Evolutionary conservation across 2,888 invertebrate species (phyloP).

Genomic region (Dendrolimus houi): DNA sequence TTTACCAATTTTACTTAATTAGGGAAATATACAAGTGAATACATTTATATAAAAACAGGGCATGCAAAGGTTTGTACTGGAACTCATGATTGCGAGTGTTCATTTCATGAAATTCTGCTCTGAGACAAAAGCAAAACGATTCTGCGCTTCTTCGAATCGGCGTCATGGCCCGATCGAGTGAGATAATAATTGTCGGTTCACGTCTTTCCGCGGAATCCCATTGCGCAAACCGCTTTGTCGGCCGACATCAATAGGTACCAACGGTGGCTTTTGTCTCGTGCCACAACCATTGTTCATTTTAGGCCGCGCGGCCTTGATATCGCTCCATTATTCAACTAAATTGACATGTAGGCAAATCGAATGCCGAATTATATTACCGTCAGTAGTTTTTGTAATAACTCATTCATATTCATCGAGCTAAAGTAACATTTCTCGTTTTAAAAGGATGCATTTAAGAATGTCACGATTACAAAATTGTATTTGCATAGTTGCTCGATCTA

Average conservation of each 20-base stretch:
- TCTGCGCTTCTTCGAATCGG: conserved; percentile 52
- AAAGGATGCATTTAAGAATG: too few relatives aligned
- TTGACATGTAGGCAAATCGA: conserved; percentile 33
- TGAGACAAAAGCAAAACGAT: conserved; percentile 29
- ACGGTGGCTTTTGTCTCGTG: conserved; percentile 66
- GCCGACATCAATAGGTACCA: conserved; percentile 57
- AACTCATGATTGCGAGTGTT: not conserved
- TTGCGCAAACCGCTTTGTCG: conserved; percentile 74
- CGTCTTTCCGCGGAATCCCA: conserved; percentile 71
- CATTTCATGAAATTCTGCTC: not conserved
- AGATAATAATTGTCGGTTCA: conserved; percentile 73
- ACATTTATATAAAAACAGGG: too few relatives aligned
- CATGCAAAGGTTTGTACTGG: not conserved
- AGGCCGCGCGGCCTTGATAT: conserved; percentile 57
- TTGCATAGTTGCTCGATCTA: too few relatives aligned
- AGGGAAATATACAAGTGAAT: too few relatives aligned
- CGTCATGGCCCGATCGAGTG: conserved; percentile 55
- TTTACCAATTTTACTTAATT: too few relatives aligned
- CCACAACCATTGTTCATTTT: conserved; percentile 68
- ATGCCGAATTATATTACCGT: conserved; percentile 5
- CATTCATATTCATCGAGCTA: too few relatives aligned
- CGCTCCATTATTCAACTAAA: conserved; percentile 51
- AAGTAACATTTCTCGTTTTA: too few relatives aligned
- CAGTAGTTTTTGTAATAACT: not conserved
- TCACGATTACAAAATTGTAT: too few relatives aligned